Evolutionary conservation across 2,888 invertebrate genomes (phyloP), one percentile per base, ranked within the genome.

Genomic region (Orchesella flavescens): DNA sequence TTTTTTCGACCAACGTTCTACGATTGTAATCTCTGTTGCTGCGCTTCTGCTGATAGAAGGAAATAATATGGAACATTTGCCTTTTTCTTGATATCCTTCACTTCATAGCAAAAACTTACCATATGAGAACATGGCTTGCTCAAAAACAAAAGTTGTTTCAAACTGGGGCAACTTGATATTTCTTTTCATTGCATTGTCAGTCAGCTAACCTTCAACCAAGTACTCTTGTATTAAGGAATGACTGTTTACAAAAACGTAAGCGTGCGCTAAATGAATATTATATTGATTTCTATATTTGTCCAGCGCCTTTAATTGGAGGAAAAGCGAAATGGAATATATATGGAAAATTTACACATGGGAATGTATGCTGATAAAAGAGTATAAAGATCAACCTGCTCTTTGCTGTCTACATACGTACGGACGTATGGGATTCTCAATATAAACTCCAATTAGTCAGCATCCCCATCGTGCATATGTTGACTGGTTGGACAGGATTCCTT

Each of bases 391-490:
- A 7, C 34, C 7, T 34, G 34, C 7, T 34, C 34, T 34, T 2
- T 7, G 34, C 34, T 34, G 34, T 34, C 34, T 7, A 34, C 34
- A 4, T n/a, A n/a, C n/a, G n/a, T n/a, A n/a, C n/a, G n/a, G n/a
- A n/a, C 34, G 2, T 7, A 34, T 34, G 34, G 2, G 2, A 34
- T 34, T 7, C 34, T 7, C 2, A 34, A 34, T 4, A 34, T 34
- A 71, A 79, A 55, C 68, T 71, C 76, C 83, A 83, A 83, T 83
- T 83, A 77, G 76, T 77, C 72, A 77, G 83, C 72, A 76, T 53
- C 83, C 83, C 83, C 83, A 83, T 83, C 63, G 83, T 65, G 83
- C 83, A 83, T 72, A 83, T 76, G 83, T 59, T 83, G 82, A 73
- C 73, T 65, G 63, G 68, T 34, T 76, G 69, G 69, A 63, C 82